Evolutionary conservation across 2,113 vertebrate species (phyloP).

Genomic region (Hemiscyllium ocellatum): DNA sequence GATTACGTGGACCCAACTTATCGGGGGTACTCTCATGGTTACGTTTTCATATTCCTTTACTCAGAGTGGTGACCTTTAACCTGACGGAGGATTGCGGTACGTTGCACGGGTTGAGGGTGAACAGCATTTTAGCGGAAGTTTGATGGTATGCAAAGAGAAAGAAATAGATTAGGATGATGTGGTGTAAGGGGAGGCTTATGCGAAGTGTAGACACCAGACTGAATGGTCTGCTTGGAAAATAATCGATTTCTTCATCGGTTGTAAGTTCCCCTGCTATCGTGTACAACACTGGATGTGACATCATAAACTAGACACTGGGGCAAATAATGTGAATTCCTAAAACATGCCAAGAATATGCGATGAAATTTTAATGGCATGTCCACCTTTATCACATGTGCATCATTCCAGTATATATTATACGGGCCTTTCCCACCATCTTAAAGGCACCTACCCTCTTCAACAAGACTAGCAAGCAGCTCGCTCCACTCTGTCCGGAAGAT

Average conservation of each 20-base stretch:
- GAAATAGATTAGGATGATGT: not conserved
- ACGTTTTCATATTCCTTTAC: not conserved
- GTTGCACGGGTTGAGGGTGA: not conserved
- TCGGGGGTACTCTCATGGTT: not conserved
- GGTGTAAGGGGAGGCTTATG: not conserved
- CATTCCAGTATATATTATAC: not conserved
- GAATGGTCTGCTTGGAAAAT: not conserved
- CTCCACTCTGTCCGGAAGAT: conserved; percentile 86
- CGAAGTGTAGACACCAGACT: not conserved
- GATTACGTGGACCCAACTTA: not conserved
- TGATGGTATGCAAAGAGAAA: not conserved
- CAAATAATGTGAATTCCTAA: not conserved
- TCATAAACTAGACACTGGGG: not conserved
- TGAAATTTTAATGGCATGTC: not conserved
- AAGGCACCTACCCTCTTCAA: conserved; percentile 59
- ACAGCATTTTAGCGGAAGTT: not conserved
- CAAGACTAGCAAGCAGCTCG: conserved; percentile 72
- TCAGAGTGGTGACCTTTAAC: not conserved
- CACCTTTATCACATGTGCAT: not conserved
- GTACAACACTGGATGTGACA: not conserved
- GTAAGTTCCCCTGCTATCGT: not conserved
- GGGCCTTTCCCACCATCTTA: too few relatives aligned
- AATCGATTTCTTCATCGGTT: not conserved
- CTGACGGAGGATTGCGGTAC: not conserved
- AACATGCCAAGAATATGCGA: not conserved